Percentiles rank a stretch among this genome's conserved stretches.
These are phyloP conservation scores for Acrobeloides nanus DNA, from an alignment of 2,888 invertebrate species.

Conservation along the genomic window DNA sequence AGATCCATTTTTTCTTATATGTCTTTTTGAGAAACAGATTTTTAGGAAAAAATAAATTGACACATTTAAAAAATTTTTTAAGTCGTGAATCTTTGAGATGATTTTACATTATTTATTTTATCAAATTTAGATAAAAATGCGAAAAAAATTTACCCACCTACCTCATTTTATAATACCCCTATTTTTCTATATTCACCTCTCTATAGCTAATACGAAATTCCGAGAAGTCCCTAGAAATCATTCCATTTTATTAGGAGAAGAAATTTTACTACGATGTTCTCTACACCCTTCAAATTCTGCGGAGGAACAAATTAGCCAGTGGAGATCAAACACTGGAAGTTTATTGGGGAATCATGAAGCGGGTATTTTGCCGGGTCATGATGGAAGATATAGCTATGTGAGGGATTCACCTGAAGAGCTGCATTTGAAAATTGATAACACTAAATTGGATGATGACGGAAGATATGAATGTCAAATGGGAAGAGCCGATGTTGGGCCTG, in stretches of 20 bases:
- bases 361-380: constrained; percentile 38
- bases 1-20: too few species aligned
- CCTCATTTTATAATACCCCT: too few species aligned
- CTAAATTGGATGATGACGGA: constrained; percentile 81
- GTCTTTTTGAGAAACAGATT: too few species aligned
- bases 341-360: constrained; percentile 41
- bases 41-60: too few species aligned
- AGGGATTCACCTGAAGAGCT: constrained; percentile 47
- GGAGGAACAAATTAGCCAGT: constrained; percentile 33
- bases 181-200: too few species aligned
- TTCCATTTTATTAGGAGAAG: constrained; percentile 25
- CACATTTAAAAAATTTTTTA: too few species aligned
- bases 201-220: too few species aligned
- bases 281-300: constrained; percentile 23
- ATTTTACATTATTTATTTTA: too few species aligned
- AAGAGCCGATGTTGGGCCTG: constrained; percentile 33
- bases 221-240: constrained; percentile 20
- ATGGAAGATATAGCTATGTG: constrained; percentile 46
- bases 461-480: constrained; percentile 89
- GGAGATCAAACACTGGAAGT: constrained; percentile 42
- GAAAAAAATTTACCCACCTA: too few species aligned
- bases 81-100: too few species aligned
- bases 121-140: too few species aligned
- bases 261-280: constrained; percentile 38
- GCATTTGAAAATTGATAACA: constrained; percentile 37